Evolutionary conservation across 2,113 vertebrate genomes (phyloP).

Genomic region (Macquaria ambigua): DNA sequence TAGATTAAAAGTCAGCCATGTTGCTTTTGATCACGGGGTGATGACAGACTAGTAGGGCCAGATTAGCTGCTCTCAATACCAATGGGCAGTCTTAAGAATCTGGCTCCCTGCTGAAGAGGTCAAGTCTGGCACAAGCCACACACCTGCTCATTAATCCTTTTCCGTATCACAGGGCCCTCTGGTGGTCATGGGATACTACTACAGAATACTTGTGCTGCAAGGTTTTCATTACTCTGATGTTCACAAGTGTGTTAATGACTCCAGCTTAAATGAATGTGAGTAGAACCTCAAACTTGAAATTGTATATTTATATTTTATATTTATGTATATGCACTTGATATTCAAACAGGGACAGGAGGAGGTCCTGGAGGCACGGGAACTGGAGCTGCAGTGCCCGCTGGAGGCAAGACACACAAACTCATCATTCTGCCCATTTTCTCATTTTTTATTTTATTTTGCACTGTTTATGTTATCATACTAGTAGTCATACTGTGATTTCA

Average conservation of each 20-base stretch:
- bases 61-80: slow-evolving; percentile 50
- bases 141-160: not conserved
- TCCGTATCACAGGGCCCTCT: slow-evolving; percentile 48
- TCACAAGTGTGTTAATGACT: not conserved
- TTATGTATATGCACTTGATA: not conserved
- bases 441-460: not conserved
- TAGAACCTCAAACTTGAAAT: not conserved
- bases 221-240: not conserved
- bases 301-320: not conserved
- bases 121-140: slow-evolving; percentile 5
- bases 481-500: not conserved
- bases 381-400: slow-evolving; percentile 66
- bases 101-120: slow-evolving; percentile 14
- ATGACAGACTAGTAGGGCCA: slow-evolving; percentile 54
- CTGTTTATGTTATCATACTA: not conserved
- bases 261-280: not conserved
- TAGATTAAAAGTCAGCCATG: slow-evolving; percentile 52
- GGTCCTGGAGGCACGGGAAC: slow-evolving; percentile 67
- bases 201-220: not conserved
- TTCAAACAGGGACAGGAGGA: slow-evolving; percentile 55
- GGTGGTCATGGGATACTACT: slow-evolving; percentile 23
- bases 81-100: not conserved
- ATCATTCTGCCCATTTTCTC: not conserved
- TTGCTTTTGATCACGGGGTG: slow-evolving; percentile 57
- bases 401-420: slow-evolving; percentile 63